These are phyloP conservation scores for Geodia barretti DNA, from an alignment of 37 sponge, comb jelly and placozoan genomes.

Conservation along the genomic window DNA sequence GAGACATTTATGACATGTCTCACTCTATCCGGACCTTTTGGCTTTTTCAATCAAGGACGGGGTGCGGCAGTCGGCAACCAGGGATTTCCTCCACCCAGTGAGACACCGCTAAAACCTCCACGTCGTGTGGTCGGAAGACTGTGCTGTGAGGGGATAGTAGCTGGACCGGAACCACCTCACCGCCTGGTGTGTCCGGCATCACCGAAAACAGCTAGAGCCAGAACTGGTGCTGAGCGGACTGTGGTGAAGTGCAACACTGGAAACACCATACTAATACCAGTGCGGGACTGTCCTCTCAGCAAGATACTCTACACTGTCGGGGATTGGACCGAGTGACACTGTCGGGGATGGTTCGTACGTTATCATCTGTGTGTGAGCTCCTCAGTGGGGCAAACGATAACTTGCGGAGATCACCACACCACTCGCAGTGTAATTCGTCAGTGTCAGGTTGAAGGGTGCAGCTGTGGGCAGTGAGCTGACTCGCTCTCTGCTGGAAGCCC, in stretches of 20 bases:
- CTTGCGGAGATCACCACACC: conserved; percentile 60
- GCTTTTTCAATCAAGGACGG: conserved; percentile 54
- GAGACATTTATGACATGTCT: too few relatives aligned
- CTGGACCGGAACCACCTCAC: conserved; percentile 33
- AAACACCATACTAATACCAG: conserved; percentile 67
- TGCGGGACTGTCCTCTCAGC: conserved; percentile 74
- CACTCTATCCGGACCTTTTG: too few relatives aligned
- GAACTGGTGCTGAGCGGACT: conserved; percentile 7
- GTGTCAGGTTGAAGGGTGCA: background rate
- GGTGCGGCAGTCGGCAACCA: conserved; percentile 41
- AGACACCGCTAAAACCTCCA: conserved; percentile 47
- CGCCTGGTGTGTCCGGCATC: conserved; percentile 13
- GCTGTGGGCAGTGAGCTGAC: background rate
- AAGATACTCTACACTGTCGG: conserved; percentile 64
- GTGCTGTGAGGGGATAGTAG: conserved; percentile 28
- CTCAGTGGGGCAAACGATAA: conserved; percentile 86
- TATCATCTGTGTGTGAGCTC: conserved; percentile 17
- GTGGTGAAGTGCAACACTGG: conserved; percentile 49
- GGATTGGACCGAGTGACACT: conserved; percentile 69
- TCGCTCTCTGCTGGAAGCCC: background rate
- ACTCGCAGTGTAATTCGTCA: conserved; percentile 22
- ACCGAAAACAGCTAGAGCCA: conserved; percentile 15
- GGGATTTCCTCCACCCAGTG: conserved; percentile 64
- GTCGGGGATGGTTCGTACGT: background rate
- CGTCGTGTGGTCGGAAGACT: conserved; percentile 42